Evolutionary conservation across 2,888 invertebrate genomes (phyloP).

Genomic region (Zeuzera pyrina): DNA sequence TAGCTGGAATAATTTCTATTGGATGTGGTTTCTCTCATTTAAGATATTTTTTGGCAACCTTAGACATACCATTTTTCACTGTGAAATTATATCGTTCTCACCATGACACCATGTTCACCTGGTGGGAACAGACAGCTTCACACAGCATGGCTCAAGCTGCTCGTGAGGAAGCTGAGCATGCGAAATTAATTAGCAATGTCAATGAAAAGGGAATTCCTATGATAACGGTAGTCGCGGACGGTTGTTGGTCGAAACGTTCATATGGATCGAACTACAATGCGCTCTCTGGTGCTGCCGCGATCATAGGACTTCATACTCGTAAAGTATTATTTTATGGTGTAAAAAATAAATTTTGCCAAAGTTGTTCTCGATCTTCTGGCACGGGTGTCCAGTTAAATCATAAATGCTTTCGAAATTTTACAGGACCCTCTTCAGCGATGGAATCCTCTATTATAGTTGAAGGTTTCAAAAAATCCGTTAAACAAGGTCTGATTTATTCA

Average conservation of each 20-base stretch:
- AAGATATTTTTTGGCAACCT: too few relatives aligned
- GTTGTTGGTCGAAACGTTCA: constrained; percentile 7
- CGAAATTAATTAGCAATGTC: constrained; percentile 2
- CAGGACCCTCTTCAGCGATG: constrained; percentile 8
- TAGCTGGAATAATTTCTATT: too few relatives aligned
- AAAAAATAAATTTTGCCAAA: constrained; percentile 8
- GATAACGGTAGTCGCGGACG: constrained; percentile 6
- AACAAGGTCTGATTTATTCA: too few relatives aligned
- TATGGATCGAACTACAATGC: constrained; percentile 7
- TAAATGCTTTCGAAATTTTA: constrained; percentile 3
- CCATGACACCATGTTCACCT: too few relatives aligned
- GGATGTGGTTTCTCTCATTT: too few relatives aligned
- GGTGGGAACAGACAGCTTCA: too few relatives aligned
- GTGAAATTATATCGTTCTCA: too few relatives aligned
- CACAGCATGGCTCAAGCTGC: too few relatives aligned
- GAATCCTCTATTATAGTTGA: constrained; percentile 4
- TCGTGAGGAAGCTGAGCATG: too few relatives aligned
- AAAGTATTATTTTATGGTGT: constrained; percentile 9
- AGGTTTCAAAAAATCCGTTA: too few relatives aligned
- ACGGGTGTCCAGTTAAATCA: constrained; percentile 1
- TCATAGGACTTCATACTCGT: constrained; percentile 5
- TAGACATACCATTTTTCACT: too few relatives aligned
- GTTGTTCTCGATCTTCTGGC: constrained; percentile 10
- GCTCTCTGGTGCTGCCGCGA: constrained; percentile 9
- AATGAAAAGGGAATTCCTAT: constrained; percentile 7